phyloP scores from a whole-genome alignment of 2,888 invertebrate species.

The Hydropsyche betteni region DNA sequence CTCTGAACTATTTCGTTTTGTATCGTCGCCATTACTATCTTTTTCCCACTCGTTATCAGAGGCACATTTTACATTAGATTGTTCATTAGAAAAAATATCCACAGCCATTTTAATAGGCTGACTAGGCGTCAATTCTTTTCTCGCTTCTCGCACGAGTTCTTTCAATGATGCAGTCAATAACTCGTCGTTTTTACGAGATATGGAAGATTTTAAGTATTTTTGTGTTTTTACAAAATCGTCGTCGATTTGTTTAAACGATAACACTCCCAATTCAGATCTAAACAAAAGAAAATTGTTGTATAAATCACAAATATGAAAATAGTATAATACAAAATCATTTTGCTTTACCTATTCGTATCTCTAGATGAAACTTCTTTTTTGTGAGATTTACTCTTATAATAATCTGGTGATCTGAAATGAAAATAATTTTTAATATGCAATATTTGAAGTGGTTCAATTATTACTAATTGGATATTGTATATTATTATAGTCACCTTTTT shows the following conservation, averaged over 20 bases:
- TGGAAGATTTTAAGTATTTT: conserved; percentile 41
- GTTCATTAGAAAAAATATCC: conserved; percentile 49
- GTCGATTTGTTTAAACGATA: conserved; percentile 15
- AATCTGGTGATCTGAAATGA: conserved; percentile 34
- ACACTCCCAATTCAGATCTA: background rate
- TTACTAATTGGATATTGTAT: conserved; percentile 29
- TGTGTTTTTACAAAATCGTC: conserved; percentile 47
- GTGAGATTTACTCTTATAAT: conserved; percentile 39
- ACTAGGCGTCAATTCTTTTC: conserved; percentile 46
- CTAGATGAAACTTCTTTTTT: conserved; percentile 33
- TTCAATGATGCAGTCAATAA: conserved; percentile 48
- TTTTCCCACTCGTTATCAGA: conserved; percentile 36
- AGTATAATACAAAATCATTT: conserved; percentile 1
- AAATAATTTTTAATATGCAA: too few relatives aligned
- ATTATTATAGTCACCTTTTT: conserved; percentile 39
- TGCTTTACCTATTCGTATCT: conserved; percentile 19
- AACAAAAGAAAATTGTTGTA: background rate
- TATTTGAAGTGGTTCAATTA: too few relatives aligned
- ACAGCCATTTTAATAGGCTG: conserved; percentile 51
- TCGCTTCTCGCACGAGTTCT: conserved; percentile 50
- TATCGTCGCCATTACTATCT: conserved; percentile 30
- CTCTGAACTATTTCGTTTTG: conserved; percentile 14
- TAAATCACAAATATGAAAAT: background rate
- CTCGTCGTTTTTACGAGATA: conserved; percentile 45
- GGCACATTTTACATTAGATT: conserved; percentile 38